A percentile compares a stretch with the other conserved stretches of the same genome.
These are phyloP conservation scores for Clanis bilineata DNA, from an alignment of 2,888 invertebrate genomes.

Conservation along the genomic window DNA sequence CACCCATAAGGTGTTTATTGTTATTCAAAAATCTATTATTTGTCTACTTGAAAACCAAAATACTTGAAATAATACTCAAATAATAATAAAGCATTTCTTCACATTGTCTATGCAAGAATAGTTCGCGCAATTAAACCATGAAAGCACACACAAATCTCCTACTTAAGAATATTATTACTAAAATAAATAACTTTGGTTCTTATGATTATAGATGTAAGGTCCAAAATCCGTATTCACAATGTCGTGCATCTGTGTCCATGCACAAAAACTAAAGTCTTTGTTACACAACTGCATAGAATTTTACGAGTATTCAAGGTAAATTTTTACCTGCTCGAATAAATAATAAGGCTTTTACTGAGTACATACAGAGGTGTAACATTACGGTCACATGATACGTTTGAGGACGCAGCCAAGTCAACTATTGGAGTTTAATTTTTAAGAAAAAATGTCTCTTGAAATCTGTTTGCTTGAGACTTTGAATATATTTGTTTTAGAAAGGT, in stretches of 20 bases:
- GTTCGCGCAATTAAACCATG: slow-evolving; percentile 1
- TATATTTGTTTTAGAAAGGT: not conserved
- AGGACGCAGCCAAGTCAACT: not conserved
- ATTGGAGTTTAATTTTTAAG: not conserved
- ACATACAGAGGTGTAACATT: slow-evolving; percentile 43
- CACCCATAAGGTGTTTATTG: not conserved
- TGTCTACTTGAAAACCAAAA: not conserved
- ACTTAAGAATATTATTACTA: not conserved
- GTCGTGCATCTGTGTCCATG: slow-evolving; percentile 19
- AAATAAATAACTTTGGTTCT: not conserved
- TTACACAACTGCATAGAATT: slow-evolving; percentile 40
- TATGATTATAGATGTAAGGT: not conserved
- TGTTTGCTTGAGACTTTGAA: not conserved
- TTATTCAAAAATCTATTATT: not conserved
- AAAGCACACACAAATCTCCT: slow-evolving; percentile 1
- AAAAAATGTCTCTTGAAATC: not conserved
- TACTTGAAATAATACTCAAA: not conserved
- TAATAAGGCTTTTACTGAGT: slow-evolving; percentile 55
- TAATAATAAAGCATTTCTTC: not conserved
- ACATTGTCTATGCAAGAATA: slow-evolving; percentile 5
- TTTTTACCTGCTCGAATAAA: slow-evolving; percentile 66
- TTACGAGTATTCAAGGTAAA: slow-evolving; percentile 46
- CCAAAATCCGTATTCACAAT: not conserved
- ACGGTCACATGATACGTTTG: slow-evolving; percentile 51
- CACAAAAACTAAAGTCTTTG: slow-evolving; percentile 48